Base-by-base conservation (phyloP, 2,888 invertebrate genomes). In the Polietes domitor region DNA sequence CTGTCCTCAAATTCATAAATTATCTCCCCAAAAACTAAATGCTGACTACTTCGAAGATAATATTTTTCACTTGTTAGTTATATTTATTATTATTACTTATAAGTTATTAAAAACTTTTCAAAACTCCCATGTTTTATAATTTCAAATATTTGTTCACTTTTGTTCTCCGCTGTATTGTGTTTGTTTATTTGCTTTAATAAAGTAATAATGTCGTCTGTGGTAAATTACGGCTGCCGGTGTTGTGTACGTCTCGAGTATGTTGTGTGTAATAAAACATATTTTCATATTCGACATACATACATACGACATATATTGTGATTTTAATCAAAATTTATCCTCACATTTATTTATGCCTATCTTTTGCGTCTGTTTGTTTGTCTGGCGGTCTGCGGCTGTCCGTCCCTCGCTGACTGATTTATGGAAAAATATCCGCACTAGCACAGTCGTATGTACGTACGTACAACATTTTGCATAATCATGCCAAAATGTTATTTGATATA, bases 391-490 rank as follows among this genome's bases (percentile, higher is more conserved):
- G 19, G 47, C 12, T 32, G n/a, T 63, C 75, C 50, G 68, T 37
- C 61, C 77, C 53, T 76, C n/a, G n/a, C 72, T 76, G 76, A 55
- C 41, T 83, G 76, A 83, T 79, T 83, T 83, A 79, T 77, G 70
- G 68, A 5, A 75, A 63, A 7, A 37, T 53, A 71, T 50, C 50
- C 17, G 26, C 61, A 21, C 26, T 2, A 53, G 58, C 26, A 37
- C 37, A 24, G 5, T 21, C n/a, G n/a, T n/a, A n/a, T n/a, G n/a
- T n/a, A n/a, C n/a, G n/a, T n/a, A 12, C 24, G 12, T 43, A 43
- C 71, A 71, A n/a, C 7, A 32, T 74, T 74, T 84, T 84, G 78
- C 81, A 84, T 84, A 84, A 84, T 84, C 84, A 84, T 78, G 73
- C 32, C 61, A 76, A 80, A 78, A 81, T 43, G 84, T 76, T 81